Conservation (phyloP, 2,113 vertebrate genomes). For the Gallinago undulata region DNA sequence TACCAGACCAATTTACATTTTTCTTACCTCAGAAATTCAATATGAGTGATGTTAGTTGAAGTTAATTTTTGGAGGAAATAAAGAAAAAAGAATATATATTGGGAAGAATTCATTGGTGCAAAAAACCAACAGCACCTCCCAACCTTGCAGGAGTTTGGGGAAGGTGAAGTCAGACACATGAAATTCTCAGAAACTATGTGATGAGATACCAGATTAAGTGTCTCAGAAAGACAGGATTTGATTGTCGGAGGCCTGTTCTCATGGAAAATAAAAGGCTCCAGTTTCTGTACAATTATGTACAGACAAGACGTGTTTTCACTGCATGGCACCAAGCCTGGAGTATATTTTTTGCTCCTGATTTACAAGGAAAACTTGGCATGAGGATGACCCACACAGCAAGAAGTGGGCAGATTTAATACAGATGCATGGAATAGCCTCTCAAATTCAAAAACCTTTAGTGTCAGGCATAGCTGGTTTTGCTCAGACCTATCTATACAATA, state of each 20-base stretch:
- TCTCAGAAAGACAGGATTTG: constrained; percentile 43
- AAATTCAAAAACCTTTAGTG: background rate
- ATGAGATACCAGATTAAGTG: constrained; percentile 23
- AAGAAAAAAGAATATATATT: background rate
- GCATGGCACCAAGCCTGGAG: constrained; percentile 59
- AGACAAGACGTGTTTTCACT: constrained; percentile 65
- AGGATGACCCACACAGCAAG: constrained; percentile 52
- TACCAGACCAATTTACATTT: background rate
- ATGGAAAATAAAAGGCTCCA: constrained; percentile 50
- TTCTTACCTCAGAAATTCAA: background rate
- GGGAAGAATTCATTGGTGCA: background rate
- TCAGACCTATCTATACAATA: background rate
- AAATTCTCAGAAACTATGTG: constrained; percentile 24
- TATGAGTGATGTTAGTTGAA: background rate
- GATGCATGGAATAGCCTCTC: constrained; percentile 1
- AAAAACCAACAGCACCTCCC: background rate
- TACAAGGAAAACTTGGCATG: constrained; percentile 56
- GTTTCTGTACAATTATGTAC: constrained; percentile 60
- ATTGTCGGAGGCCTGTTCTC: constrained; percentile 50
- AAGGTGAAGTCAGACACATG: constrained; percentile 1
- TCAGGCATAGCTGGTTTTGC: background rate
- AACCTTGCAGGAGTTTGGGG: background rate
- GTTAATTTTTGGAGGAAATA: background rate
- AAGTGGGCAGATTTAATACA: constrained; percentile 52
- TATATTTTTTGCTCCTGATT: constrained; percentile 61